Evolutionary conservation across 2,888 invertebrate species (phyloP), one percentile per base, ranked within the genome.

Genomic region (Polia nebulosa): DNA sequence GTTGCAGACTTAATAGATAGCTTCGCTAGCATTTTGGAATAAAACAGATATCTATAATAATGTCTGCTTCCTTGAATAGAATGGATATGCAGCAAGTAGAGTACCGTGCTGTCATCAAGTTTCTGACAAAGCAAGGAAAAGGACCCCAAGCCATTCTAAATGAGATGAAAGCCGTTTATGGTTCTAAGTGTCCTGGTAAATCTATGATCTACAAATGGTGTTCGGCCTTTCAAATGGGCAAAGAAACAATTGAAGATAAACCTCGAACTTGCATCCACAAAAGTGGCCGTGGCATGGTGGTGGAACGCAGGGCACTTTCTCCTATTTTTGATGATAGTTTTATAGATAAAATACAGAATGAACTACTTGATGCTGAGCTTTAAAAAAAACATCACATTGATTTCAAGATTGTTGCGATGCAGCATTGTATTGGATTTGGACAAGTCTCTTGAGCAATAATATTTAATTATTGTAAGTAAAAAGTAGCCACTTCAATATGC

Each of bases 141-240:
- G 45, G 60, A 11, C 71, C 66, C 39, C 74, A 76, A 52, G 76
- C 58, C 27, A 85, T 81, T 47, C 52, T 82, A 29, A 58, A 56
- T 51, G 73, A 81, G 39, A 75, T 83, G 82, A 51, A 53, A 77
- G 51, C 68, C 0, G 83, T 85, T 72, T 82, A 84, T 71, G 77
- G 80, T 41, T 66, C 72, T 15, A 55, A 55, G 25, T 76, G 76
- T 29, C 81, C 81, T 52, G 61, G 80, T 41, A 84, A 84, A 78
- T 75, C 72, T 15, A 81, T 81, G 76, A 55, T 83, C 41, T 83
- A 81, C 53, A 83, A 81, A 63, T 83, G 83, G 81, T 80, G 78
- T 69, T 47, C 73, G 1, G 63, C 78, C 6, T 84, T 85, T 64
- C 85, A 84, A 71, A 72, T 80, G 51, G 78, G 82, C 32, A 72